These are phyloP conservation scores for Sminthurinus aureus DNA, from an alignment of 2,888 invertebrate genomes.

Conservation along the genomic window DNA sequence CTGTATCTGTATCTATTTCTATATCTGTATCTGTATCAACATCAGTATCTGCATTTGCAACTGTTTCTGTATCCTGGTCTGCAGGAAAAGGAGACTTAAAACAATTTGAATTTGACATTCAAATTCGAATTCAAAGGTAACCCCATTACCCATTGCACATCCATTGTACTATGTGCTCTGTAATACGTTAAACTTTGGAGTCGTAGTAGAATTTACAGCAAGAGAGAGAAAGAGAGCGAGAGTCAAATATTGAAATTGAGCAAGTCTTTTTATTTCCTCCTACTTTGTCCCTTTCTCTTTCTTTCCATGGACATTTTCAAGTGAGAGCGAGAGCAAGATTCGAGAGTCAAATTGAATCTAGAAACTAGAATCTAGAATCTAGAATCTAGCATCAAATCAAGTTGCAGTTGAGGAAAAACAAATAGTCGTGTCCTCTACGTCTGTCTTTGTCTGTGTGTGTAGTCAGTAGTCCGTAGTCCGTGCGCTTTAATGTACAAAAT, in stretches of 20 bases:
- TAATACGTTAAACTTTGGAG: too few relatives aligned
- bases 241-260: slow-evolving; percentile 12
- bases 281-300: neutral
- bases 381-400: neutral
- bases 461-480: neutral
- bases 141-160: too few relatives aligned
- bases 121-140: too few relatives aligned
- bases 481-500: neutral
- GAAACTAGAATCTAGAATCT: too few relatives aligned
- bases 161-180: too few relatives aligned
- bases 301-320: neutral
- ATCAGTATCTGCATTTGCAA: neutral
- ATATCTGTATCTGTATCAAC: too few relatives aligned
- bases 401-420: neutral
- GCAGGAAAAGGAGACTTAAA: neutral
- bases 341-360: too few relatives aligned
- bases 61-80: neutral
- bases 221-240: slow-evolving; percentile 4
- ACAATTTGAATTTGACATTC: neutral
- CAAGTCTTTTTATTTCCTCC: slow-evolving; percentile 2
- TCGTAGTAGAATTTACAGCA: neutral
- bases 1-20: neutral
- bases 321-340: neutral
- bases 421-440: neutral
- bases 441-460: neutral